These are phyloP conservation scores for Ectropis crepuscularia DNA, from an alignment of 2,888 invertebrate genomes.

Conservation along the genomic window DNA sequence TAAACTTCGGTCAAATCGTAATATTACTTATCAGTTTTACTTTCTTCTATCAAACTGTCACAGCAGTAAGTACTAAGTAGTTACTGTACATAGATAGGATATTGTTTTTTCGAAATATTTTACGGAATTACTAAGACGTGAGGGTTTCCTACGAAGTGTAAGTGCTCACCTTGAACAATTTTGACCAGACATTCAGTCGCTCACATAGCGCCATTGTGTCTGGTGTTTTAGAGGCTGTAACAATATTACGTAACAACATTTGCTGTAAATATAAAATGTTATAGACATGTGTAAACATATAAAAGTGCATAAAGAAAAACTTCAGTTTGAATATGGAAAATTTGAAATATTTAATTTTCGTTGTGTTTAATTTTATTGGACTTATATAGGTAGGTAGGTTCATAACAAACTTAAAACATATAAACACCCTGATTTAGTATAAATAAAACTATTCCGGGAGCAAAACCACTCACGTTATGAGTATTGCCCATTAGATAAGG, in stretches of 20 bases:
- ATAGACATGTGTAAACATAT: neutral
- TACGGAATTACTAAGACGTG: neutral
- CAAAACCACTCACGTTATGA: slow-evolving; percentile 2
- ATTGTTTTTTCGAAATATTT: too few species aligned
- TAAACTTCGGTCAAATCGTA: too few species aligned
- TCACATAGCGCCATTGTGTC: slow-evolving; percentile 36
- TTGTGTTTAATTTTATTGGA: neutral
- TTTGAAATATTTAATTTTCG: neutral
- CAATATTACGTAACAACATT: neutral
- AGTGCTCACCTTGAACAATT: slow-evolving; percentile 20
- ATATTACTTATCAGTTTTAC: too few species aligned
- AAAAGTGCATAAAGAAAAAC: neutral
- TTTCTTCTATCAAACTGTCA: too few species aligned
- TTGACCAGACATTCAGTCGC: slow-evolving; percentile 43
- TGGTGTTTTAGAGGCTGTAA: slow-evolving; percentile 2
- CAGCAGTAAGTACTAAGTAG: too few species aligned
- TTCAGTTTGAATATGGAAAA: neutral
- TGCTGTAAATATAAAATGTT: neutral
- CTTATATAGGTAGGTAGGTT: neutral
- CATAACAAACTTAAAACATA: neutral
- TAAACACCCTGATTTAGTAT: neutral
- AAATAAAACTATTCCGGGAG: neutral
- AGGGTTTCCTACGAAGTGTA: neutral
- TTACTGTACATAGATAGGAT: too few species aligned
- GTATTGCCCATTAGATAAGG: slow-evolving; percentile 4